phyloP scores from a whole-genome alignment of 1,140 invertebrate species.

The Magallana gigas region DNA sequence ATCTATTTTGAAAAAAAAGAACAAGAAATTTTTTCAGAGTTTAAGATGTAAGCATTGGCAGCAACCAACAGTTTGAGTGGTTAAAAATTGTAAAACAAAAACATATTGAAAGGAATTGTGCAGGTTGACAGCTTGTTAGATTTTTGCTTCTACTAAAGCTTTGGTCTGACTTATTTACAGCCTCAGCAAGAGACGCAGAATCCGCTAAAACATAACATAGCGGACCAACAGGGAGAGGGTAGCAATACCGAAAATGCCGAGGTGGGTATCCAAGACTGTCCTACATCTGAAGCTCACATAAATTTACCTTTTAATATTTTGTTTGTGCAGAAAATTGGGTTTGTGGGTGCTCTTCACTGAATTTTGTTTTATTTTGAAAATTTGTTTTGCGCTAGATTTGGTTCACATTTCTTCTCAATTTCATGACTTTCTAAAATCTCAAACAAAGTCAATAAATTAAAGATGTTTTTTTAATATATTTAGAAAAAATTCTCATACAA shows the following conservation, averaged over 20 bases:
- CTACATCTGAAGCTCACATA: neutral
- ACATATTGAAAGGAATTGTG: neutral
- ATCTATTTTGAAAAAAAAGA: no score
- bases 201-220: constrained; percentile 41
- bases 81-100: neutral
- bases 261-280: constrained; percentile 34
- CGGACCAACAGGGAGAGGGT: constrained; percentile 20
- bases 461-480: neutral
- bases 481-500: constrained; percentile 9
- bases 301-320: neutral
- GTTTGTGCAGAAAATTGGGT: no score
- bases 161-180: constrained; percentile 57
- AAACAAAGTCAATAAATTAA: neutral
- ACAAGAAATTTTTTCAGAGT: no score
- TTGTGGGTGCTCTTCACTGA: no score
- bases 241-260: constrained; percentile 7
- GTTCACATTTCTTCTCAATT: neutral
- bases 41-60: no score
- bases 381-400: neutral
- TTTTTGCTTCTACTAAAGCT: constrained; percentile 41
- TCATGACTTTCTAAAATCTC: neutral
- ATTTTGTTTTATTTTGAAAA: neutral
- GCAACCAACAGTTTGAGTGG: no score
- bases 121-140: neutral
- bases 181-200: constrained; percentile 51